Conservation (phyloP, 2,113 vertebrate species). For the Amphiprion ocellaris region DNA sequence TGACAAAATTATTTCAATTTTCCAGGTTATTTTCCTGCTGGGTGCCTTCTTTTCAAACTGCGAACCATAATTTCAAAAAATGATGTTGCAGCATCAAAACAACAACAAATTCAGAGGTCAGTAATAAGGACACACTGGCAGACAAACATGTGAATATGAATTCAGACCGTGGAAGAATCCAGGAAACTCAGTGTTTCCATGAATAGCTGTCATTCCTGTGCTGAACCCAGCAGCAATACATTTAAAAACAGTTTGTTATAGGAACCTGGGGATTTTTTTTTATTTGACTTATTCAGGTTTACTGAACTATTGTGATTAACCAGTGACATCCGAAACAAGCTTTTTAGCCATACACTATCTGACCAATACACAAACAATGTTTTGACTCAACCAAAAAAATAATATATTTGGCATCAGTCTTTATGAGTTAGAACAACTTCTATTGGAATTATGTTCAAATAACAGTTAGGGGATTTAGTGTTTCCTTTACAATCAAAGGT, state of each 20-base stretch:
- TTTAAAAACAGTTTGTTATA: background rate
- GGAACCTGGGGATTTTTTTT: background rate
- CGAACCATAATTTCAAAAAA: slow-evolving; percentile 10
- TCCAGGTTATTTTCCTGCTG: slow-evolving; percentile 5
- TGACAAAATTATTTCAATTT: slow-evolving; percentile 13
- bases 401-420: too few species aligned
- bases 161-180: background rate
- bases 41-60: slow-evolving; percentile 10
- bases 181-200: background rate
- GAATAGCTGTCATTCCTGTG: background rate
- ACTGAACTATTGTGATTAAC: background rate
- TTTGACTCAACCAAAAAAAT: too few species aligned
- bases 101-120: slow-evolving; percentile 8
- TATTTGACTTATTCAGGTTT: background rate
- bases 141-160: background rate
- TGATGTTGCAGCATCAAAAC: background rate
- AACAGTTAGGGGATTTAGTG: too few species aligned
- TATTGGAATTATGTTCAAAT: too few species aligned
- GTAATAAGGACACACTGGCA: background rate
- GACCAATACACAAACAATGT: too few species aligned
- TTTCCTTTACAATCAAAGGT: too few species aligned
- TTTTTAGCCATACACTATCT: too few species aligned
- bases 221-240: background rate
- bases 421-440: too few species aligned
- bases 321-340: too few species aligned